Percentiles rank a stretch among this genome's conserved stretches.
Conservation (phyloP, 2,113 vertebrate genomes). For the Calidris pugnax region DNA sequence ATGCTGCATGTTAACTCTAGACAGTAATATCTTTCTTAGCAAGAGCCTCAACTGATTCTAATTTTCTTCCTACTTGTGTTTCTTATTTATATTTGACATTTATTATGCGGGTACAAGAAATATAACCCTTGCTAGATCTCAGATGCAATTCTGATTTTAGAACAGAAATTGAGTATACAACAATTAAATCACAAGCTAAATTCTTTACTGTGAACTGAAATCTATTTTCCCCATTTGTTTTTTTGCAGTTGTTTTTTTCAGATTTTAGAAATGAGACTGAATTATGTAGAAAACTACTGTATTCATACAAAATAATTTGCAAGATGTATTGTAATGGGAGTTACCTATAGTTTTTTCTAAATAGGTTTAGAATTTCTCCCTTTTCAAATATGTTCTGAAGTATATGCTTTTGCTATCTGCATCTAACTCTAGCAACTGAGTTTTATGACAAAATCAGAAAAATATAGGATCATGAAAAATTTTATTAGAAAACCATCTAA, state of each 20-base stretch:
- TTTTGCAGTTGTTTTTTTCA: background rate
- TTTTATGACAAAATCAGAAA: background rate
- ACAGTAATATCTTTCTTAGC: background rate
- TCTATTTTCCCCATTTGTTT: accelerated
- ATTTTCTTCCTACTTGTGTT: background rate
- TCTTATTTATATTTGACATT: background rate
- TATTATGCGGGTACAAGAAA: background rate
- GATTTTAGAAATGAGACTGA: background rate
- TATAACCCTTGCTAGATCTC: background rate
- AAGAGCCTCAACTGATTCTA: background rate
- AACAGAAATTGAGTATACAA: background rate
- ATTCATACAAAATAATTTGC: background rate
- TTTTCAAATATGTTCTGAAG: background rate
- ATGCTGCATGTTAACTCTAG: background rate
- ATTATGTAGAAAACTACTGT: background rate
- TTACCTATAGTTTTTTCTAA: background rate
- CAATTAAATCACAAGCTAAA: background rate
- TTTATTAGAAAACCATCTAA: background rate
- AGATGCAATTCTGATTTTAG: background rate
- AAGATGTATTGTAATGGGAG: background rate
- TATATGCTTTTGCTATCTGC: background rate
- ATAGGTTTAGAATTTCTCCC: background rate
- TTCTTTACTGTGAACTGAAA: background rate
- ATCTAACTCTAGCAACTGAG: accelerated
- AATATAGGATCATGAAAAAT: background rate